Percentiles rank a stretch among this genome's conserved stretches.
Conservation (phyloP, 2,113 vertebrate species). For the Rhabdornis inornatus region DNA sequence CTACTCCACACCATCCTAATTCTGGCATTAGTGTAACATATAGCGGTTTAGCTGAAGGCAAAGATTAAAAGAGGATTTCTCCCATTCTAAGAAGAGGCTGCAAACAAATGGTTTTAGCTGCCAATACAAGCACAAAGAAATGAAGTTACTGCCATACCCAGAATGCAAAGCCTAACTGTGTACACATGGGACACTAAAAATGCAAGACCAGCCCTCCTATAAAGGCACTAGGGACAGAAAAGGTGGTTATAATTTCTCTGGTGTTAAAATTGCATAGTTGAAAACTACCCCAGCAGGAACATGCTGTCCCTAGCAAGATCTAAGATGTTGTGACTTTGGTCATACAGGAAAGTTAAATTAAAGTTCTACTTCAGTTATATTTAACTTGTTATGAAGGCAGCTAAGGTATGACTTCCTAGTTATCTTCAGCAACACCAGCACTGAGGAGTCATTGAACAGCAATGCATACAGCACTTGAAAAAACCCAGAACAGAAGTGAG, state of each 20-base stretch:
- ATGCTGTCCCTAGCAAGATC: not conserved
- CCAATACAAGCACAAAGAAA: not conserved
- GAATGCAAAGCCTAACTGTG: not conserved
- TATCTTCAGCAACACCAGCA: not conserved
- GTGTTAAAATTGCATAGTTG: not conserved
- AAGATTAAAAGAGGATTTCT: slow-evolving; percentile 10
- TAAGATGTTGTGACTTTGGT: not conserved
- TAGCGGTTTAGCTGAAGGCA: not conserved
- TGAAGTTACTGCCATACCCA: not conserved
- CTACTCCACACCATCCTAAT: not conserved
- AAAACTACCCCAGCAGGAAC: not conserved
- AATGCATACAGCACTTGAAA: not conserved
- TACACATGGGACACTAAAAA: not conserved
- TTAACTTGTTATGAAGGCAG: not conserved
- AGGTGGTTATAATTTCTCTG: not conserved
- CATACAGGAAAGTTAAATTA: not conserved
- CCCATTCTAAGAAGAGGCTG: not conserved
- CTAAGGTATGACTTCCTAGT: not conserved
- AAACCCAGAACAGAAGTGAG: not conserved
- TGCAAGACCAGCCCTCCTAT: not conserved
- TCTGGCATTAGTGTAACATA: slow-evolving; percentile 7
- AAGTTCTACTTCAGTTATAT: not conserved
- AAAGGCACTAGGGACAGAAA: not conserved
- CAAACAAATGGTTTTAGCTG: not conserved
- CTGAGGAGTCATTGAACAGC: not conserved